Evolutionary conservation across 2,888 invertebrate genomes (phyloP), one percentile per base, ranked within the genome.

Genomic region (Aromia moschata): DNA sequence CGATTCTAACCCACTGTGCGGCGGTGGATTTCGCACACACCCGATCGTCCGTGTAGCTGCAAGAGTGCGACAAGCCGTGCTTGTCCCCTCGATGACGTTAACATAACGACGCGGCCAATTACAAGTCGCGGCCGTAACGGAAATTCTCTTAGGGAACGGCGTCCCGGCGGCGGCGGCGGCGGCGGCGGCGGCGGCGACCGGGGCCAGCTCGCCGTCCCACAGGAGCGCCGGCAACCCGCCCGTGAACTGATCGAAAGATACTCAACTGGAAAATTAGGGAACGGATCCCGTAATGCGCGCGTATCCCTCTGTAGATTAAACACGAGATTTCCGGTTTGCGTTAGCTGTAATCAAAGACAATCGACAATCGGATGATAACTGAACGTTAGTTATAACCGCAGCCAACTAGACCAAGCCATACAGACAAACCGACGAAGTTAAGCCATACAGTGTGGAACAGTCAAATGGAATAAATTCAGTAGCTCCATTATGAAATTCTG

Each of bases 91-190:
- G n/a, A n/a, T 7, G 7, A 25, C 25, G 25, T 66, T 66, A 66
- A 66, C 64, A 62, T 66, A 64, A 66, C 62, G 64, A 66, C 64
- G 60, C 25, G 54, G 60, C 59, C 66, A 66, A 66, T 66, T 66
- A 64, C 57, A 59, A 58, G 18, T 38, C 10, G 16, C 37, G 10
- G 36, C 10, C 20, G 14, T 53, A 40, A 41, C 43, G 31, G 51
- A 51, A 63, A 58, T 65, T 58, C 62, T 63, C 63, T 44, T 37
- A 59, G 62, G 64, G 64, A 53, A 59, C 46, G 17, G 20, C 11
- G 4, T 2, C 41, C 25, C 7, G 25, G n/a, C n/a, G n/a, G n/a
- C n/a, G n/a, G n/a, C n/a, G n/a, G n/a, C n/a, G n/a, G n/a, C n/a
- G n/a, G n/a, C n/a, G n/a, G n/a, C n/a, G n/a, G n/a, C n/a, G n/a